These are phyloP conservation scores for Amblyraja radiata DNA, from an alignment of 2,797 vertebrate genomes.

Conservation along the genomic window DNA sequence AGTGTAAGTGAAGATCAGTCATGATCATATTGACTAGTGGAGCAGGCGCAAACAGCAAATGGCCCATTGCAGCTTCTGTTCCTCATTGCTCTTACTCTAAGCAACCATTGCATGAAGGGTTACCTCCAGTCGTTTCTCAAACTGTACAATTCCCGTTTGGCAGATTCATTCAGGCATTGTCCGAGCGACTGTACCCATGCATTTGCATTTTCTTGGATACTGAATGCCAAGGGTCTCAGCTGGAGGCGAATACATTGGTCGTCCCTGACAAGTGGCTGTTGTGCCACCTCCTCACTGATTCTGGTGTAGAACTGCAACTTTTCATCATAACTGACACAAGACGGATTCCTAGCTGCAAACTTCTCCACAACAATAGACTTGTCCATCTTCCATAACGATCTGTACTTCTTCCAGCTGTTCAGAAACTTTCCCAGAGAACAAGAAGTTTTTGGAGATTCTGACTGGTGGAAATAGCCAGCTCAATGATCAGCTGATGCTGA, in stretches of 20 bases:
- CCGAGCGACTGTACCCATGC: conserved; percentile 76
- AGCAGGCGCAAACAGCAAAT: too few species aligned
- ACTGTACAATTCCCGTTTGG: conserved; percentile 65
- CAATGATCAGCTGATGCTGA: conserved; percentile 67
- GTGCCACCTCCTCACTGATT: conserved; percentile 62
- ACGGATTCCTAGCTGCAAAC: conserved; percentile 72
- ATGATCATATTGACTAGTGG: too few species aligned
- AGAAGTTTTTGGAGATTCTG: conserved; percentile 71
- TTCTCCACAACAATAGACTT: conserved; percentile 67
- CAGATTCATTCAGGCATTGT: conserved; percentile 70
- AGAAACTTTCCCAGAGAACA: conserved; percentile 61
- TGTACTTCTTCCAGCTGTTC: conserved; percentile 73
- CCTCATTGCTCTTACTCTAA: not conserved
- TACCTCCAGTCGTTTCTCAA: conserved; percentile 74
- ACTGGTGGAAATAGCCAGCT: conserved; percentile 63
- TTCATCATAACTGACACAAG: conserved; percentile 73
- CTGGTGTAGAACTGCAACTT: conserved; percentile 72
- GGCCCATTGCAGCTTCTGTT: too few species aligned
- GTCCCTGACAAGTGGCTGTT: conserved; percentile 61
- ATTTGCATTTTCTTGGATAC: conserved; percentile 65
- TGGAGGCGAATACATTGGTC: conserved; percentile 72
- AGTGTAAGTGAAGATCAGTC: too few species aligned
- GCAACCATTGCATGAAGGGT: not conserved
- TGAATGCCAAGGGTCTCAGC: conserved; percentile 62
- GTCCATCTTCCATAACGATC: conserved; percentile 78